Base-by-base conservation (phyloP, 2,888 invertebrate genomes). In the Pollenia labialis region DNA sequence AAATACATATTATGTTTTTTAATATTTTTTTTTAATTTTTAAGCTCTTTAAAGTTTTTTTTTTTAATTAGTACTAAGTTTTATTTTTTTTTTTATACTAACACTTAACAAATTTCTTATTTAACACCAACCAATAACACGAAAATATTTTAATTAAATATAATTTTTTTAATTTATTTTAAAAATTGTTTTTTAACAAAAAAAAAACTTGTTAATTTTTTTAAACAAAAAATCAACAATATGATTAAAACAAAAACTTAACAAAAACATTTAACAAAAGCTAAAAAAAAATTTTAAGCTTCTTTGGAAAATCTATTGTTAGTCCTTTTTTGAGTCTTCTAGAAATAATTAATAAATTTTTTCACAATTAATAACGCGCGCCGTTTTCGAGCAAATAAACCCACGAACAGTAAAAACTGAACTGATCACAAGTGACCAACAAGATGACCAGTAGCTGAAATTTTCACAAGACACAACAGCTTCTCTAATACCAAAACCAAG, bases 361-460 rank as follows among this genome's bases (percentile, higher is more conserved):
- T 64, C 9, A 10, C 14, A 46, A 23, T 23, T 40, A 32, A 71
- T 46, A 32, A 14, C 74, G 62, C 86, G 86, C 80, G 76, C 40
- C 60, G 75, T 68, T 75, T 71, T 64, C 86, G 76, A 81, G 62
- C 76, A 68, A 66, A 81, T 81, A 71, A 83, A 23, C 46, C 80
- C 83, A 81, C 86, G 83, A 84, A 84, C 81, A 66, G 81, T 74
- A 77, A 72, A 87, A 76, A 68, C 16, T 12, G n/a, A 87, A 87
- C 86, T 87, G 86, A 87, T 87, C 86, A 50, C 66, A 84, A 87
- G 83, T 87, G 86, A 87, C 84, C 86, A 87, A 84, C 64, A 52
- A 42, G 76, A 87, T 77, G 83, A 68, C 72, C 83, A 76, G 50
- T 60, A 62, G n/a, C 11, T 76, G 50, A 58, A 44, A 75, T 56